Conservation (phyloP, 2,797 vertebrate genomes). For the Chloroceryle amazona region DNA sequence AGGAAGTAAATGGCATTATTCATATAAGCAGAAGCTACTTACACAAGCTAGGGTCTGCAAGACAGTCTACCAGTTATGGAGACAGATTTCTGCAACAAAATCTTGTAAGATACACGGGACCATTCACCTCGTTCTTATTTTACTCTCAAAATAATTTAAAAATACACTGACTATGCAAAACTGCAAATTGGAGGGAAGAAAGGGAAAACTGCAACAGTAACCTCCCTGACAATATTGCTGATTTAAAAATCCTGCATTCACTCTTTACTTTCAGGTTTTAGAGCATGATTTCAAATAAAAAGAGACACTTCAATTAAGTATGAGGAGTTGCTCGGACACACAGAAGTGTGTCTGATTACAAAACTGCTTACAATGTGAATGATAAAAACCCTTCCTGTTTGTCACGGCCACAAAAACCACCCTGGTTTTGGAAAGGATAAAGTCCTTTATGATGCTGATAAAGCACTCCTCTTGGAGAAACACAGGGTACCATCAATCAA, state of each 20-base stretch:
- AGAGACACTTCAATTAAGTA: not conserved
- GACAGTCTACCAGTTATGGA: not conserved
- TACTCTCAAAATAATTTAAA: not conserved
- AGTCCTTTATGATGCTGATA: slow-evolving; percentile 72
- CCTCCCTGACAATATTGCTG: not conserved
- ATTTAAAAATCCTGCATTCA: not conserved
- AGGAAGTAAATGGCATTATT: slow-evolving; percentile 44
- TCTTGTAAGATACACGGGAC: not conserved
- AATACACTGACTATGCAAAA: not conserved
- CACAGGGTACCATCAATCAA: slow-evolving; percentile 73
- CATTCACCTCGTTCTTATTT: not conserved
- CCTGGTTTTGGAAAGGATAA: slow-evolving; percentile 50
- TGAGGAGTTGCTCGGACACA: not conserved
- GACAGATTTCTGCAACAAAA: not conserved
- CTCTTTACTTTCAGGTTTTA: not conserved
- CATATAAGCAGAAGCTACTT: slow-evolving; percentile 26
- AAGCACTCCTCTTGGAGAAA: slow-evolving; percentile 71
- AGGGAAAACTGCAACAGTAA: not conserved
- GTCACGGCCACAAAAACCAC: slow-evolving; percentile 4
- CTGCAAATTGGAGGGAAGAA: not conserved
- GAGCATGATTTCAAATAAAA: not conserved
- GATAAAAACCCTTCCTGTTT: slow-evolving; percentile 40
- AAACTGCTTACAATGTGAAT: slow-evolving; percentile 26
- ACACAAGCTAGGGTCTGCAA: not conserved
- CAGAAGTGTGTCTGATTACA: not conserved